Conservation (phyloP, 2,888 invertebrate species). For the Apomyelois bistriatella region DNA sequence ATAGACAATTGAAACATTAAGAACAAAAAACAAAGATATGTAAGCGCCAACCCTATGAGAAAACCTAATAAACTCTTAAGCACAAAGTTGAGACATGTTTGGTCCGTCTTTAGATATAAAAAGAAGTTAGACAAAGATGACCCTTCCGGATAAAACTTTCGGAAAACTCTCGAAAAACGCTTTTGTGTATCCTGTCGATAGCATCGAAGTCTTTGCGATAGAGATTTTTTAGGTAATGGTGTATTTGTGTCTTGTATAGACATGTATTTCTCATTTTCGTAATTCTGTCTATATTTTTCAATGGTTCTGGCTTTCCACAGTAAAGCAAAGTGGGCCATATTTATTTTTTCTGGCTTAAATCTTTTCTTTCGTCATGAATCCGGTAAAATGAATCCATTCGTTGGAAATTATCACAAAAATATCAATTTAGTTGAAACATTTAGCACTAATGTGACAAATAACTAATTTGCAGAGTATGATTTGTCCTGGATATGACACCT, state of each 20-base stretch:
- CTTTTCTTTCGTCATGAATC: neutral
- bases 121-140: slow-evolving; percentile 50
- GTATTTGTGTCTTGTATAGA: slow-evolving; percentile 68
- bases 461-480: too few relatives aligned
- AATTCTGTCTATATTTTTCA: slow-evolving; percentile 64
- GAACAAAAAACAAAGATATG: slow-evolving; percentile 84
- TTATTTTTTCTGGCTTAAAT: slow-evolving; percentile 3
- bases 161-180: slow-evolving; percentile 54
- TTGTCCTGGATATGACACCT: too few relatives aligned
- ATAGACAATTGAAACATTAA: slow-evolving; percentile 83
- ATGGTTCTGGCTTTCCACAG: slow-evolving; percentile 77
- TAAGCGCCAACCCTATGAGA: slow-evolving; percentile 81
- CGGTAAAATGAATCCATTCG: neutral
- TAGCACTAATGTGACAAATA: neutral
- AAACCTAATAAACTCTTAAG: slow-evolving; percentile 84
- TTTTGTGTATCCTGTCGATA: slow-evolving; percentile 58
- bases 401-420: neutral
- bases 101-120: slow-evolving; percentile 66
- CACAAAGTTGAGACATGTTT: slow-evolving; percentile 75
- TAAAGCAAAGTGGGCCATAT: slow-evolving; percentile 77
- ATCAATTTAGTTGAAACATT: neutral
- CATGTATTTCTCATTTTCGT: slow-evolving; percentile 80
- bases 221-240: slow-evolving; percentile 55
- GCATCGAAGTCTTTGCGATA: slow-evolving; percentile 70
- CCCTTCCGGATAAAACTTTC: slow-evolving; percentile 56